These are phyloP conservation scores for Anabas testudineus DNA, from an alignment of 2,797 vertebrate genomes.

Conservation along the genomic window DNA sequence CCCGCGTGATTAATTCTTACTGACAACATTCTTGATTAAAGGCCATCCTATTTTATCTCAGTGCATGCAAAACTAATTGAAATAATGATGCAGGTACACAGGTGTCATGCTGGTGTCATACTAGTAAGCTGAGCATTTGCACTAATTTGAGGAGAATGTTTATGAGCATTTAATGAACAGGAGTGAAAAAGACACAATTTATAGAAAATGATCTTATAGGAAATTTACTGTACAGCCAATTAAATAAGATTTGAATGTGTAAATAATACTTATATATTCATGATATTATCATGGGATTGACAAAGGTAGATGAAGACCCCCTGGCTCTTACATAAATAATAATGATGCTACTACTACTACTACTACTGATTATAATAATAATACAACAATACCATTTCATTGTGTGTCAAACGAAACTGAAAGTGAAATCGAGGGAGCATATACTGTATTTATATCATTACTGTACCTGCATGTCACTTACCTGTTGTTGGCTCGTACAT, in stretches of 20 bases:
- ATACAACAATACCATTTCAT: too few relatives aligned
- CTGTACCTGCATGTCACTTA: slow-evolving; percentile 39
- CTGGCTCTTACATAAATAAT: too few relatives aligned
- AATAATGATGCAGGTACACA: not conserved
- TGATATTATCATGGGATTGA: not conserved
- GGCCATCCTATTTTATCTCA: not conserved
- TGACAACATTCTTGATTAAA: not conserved
- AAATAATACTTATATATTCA: not conserved
- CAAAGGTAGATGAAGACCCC: too few relatives aligned
- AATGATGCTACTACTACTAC: too few relatives aligned
- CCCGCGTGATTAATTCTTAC: not conserved
- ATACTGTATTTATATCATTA: not conserved
- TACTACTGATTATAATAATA: not conserved
- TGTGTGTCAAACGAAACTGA: slow-evolving; percentile 19
- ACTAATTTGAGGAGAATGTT: not conserved
- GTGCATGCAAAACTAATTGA: slow-evolving; percentile 2
- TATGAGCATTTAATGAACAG: not conserved
- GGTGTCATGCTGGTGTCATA: not conserved
- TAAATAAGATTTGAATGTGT: not conserved
- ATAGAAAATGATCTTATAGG: too few relatives aligned
- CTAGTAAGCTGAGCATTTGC: not conserved
- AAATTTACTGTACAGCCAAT: not conserved
- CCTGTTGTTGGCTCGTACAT: slow-evolving; percentile 63
- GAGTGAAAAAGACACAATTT: too few relatives aligned
- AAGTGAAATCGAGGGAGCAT: slow-evolving; percentile 15